Base-by-base conservation (phyloP, 1,140 invertebrate genomes). In the Rhagoletis zephyria region DNA sequence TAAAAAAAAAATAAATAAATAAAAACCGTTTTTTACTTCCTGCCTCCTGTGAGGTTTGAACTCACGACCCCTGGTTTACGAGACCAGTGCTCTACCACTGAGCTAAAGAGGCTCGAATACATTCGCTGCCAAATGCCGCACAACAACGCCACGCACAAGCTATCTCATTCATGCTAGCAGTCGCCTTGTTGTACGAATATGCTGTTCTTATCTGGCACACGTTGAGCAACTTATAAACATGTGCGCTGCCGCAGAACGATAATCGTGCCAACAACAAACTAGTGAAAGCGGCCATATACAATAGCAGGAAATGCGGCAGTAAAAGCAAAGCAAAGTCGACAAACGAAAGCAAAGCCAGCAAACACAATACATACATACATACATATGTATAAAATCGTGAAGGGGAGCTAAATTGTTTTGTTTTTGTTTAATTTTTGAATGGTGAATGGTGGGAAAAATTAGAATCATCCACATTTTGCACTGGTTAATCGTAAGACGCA, bases 51-150 rank as follows among this genome's bases (percentile, higher is more conserved):
- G 96, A 97, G 96, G 95, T 95, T 97, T 96, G 96, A 97, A 97
- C 96, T 97, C 96, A 96, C 96, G 96, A 97, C 96, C 96, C 96
- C 96, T 97, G 96, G 96, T 97, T 97, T 97, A 97, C 96, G 96
- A 97, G 96, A 97, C 96, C 96, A 97, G 96, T 97, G 96, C 96
- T 97, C 96, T 97, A 95, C 96, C 96, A 96, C 96, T 97, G 96
- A 97, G 96, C 96, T 97, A 97, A 96, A 96, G 96, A 96, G 96
- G 96, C 96, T 61, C 48, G 3, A 56, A 9, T 30, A 59, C 4
- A 3, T 19, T 2, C 2, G 1, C 0, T 40, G 81, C 16, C 56
- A 85, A 56, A 85, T 59, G 81, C 56, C 48, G 3, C 3, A 48
- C 48, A 85, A 74, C 70, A 74, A 74, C 42, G 14, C 70, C 16